phyloP scores from a whole-genome alignment of 2,113 vertebrate species.

The Alethe castanea region DNA sequence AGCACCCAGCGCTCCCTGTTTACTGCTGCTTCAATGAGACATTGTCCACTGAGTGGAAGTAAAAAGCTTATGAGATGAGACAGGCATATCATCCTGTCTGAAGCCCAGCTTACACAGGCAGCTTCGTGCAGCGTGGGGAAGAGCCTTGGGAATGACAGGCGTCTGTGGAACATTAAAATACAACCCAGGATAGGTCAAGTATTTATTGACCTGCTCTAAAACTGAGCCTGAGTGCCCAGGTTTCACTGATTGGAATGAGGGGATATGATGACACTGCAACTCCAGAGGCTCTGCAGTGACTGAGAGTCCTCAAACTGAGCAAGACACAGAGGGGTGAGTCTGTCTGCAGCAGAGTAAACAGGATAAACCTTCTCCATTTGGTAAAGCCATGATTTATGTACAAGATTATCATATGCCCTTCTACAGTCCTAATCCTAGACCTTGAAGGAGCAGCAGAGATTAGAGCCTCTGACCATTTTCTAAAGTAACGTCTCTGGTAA shows the following conservation, averaged over 20 bases:
- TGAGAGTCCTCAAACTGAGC: neutral
- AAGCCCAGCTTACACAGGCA: slow-evolving; percentile 3
- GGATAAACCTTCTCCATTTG: neutral
- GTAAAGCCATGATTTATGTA: neutral
- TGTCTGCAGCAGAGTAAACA: neutral
- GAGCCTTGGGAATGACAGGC: neutral
- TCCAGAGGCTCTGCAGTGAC: neutral
- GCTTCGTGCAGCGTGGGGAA: neutral
- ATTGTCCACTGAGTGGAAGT: neutral
- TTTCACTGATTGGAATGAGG: neutral
- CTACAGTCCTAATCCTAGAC: neutral
- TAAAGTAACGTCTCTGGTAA: neutral
- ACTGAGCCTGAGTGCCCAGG: neutral
- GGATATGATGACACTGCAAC: neutral
- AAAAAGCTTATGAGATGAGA: slow-evolving; percentile 56
- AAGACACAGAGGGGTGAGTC: neutral
- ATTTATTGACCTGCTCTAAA: neutral
- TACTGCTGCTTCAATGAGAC: neutral
- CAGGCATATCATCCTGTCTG: slow-evolving; percentile 48
- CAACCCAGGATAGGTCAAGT: neutral
- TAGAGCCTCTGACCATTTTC: neutral
- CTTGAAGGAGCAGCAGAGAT: neutral
- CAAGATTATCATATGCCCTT: neutral
- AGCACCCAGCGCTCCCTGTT: neutral
- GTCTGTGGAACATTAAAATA: neutral